Conservation (phyloP, 2,888 invertebrate species). For the Macrophya alboannulata region DNA sequence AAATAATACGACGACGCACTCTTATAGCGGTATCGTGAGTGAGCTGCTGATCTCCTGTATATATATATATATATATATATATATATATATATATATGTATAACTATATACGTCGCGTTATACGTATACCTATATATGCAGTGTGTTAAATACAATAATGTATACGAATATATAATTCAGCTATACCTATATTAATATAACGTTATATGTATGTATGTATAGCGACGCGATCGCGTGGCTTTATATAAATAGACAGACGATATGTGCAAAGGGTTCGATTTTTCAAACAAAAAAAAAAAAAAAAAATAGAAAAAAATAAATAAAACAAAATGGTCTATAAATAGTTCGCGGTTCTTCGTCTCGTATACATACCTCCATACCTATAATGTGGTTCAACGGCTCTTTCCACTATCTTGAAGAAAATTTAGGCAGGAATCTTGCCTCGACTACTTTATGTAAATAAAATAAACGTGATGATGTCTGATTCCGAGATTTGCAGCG, state of each 20-base stretch:
- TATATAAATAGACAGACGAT: not conserved
- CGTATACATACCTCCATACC: not conserved
- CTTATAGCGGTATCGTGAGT: conserved; percentile 53
- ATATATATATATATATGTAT: not conserved
- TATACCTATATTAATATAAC: too few species aligned
- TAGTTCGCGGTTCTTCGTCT: conserved; percentile 4
- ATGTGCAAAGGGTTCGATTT: not conserved
- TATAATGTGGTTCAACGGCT: not conserved
- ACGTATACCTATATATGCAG: too few species aligned
- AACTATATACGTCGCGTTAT: not conserved
- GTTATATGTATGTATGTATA: not conserved
- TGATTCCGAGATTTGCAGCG: not conserved
- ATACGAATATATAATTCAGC: not conserved
- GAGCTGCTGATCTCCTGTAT: not conserved
- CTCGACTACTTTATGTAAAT: not conserved
- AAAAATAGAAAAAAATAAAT: not conserved
- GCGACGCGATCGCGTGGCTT: not conserved
- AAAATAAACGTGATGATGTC: not conserved
- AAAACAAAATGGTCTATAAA: not conserved
- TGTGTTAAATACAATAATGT: not conserved
- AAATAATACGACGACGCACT: conserved; percentile 25
- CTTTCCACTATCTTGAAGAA: not conserved
- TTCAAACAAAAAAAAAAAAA: not conserved
- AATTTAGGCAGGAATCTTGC: conserved; percentile 2
- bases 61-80: not conserved